phyloP scores from a whole-genome alignment of 2,113 vertebrate species.

The Athene noctua region DNA sequence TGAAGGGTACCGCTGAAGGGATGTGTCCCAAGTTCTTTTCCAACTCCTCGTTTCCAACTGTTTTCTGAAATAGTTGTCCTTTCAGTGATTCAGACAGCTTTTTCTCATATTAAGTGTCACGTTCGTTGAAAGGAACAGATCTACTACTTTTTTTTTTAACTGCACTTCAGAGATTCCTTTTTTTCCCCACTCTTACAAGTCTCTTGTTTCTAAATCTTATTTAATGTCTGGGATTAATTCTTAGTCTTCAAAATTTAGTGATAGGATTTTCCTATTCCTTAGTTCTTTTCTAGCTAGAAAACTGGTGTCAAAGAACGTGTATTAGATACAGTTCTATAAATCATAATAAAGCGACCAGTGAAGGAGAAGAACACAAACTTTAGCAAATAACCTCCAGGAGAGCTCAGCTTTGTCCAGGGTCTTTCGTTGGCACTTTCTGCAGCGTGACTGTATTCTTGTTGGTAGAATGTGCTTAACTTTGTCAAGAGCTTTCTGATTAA shows the following conservation, averaged over 20 bases:
- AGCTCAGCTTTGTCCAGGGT: neutral
- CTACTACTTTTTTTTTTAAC: neutral
- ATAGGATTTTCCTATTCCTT: neutral
- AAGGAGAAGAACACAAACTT: neutral
- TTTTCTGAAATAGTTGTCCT: neutral
- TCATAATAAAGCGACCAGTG: neutral
- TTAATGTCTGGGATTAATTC: neutral
- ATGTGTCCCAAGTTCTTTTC: neutral
- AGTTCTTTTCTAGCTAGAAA: neutral
- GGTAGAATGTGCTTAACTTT: neutral
- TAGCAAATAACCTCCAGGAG: neutral
- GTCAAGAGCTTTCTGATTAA: neutral
- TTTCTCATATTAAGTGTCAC: neutral
- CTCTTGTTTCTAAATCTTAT: neutral
- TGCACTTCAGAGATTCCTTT: neutral
- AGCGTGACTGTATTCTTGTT: rapidly evolving
- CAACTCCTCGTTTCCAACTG: neutral
- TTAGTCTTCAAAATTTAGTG: neutral
- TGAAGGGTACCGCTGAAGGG: neutral
- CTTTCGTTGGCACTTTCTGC: neutral
- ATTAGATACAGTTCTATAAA: neutral
- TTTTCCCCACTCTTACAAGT: neutral
- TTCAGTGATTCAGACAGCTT: neutral
- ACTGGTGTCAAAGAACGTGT: neutral
- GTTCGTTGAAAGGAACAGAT: neutral